These are phyloP conservation scores for Lepus americanus DNA, from an alignment of 2,113 vertebrate genomes.

Conservation along the genomic window DNA sequence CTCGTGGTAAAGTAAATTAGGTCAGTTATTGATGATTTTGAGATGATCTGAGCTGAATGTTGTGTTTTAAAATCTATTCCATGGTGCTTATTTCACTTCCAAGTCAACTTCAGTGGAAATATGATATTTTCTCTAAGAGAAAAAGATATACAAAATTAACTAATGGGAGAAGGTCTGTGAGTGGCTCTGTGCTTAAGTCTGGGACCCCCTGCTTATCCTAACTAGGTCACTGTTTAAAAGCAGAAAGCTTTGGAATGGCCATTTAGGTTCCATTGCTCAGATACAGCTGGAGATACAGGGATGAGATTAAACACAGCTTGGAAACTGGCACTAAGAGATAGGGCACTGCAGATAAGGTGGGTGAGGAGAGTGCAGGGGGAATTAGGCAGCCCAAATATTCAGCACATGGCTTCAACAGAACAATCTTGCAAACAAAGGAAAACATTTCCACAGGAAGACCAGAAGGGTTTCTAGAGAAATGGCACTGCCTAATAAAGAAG, in stretches of 20 bases:
- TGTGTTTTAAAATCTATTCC: constrained; percentile 15
- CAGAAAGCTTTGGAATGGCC: not conserved
- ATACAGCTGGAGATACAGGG: not conserved
- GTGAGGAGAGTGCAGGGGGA: not conserved
- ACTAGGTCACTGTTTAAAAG: not conserved
- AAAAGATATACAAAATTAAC: not conserved
- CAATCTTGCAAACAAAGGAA: not conserved
- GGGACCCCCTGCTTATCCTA: not conserved
- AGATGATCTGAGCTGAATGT: not conserved
- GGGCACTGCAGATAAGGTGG: not conserved
- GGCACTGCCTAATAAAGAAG: not conserved
- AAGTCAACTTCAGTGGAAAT: not conserved
- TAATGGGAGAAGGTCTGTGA: not conserved
- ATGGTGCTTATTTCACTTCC: not conserved
- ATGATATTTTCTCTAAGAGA: not conserved
- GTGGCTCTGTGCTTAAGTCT: not conserved
- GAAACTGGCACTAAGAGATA: not conserved
- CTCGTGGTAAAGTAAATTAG: not conserved
- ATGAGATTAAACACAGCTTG: not conserved
- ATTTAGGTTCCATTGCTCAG: not conserved
- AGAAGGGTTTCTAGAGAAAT: not conserved
- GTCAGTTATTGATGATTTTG: not conserved
- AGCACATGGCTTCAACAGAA: not conserved
- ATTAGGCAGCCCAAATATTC: not conserved
- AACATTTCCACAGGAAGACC: not conserved